Percentiles rank a stretch among this genome's conserved stretches.
These are phyloP conservation scores for Ruditapes philippinarum DNA, from an alignment of 1,140 invertebrate genomes.

Conservation along the genomic window DNA sequence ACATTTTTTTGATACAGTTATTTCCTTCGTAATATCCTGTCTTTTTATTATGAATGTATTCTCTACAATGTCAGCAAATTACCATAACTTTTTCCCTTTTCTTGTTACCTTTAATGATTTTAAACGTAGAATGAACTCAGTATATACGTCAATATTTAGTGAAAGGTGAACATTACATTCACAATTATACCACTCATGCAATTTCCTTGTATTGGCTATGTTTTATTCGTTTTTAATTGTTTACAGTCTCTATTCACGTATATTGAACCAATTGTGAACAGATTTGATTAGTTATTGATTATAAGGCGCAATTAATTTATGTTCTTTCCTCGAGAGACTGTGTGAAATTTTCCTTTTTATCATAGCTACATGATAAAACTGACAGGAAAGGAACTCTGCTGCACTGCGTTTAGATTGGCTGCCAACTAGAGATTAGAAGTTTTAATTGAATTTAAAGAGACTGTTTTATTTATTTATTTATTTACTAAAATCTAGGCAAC, in stretches of 20 bases:
- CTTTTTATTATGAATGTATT: neutral
- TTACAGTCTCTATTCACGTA: constrained; percentile 11
- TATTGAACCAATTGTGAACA: neutral
- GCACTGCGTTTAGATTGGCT: too few species aligned
- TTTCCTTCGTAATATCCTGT: neutral
- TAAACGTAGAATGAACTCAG: neutral
- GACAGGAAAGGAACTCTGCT: too few species aligned
- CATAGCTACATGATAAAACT: too few species aligned
- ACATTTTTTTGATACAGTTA: neutral
- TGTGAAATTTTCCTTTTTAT: too few species aligned
- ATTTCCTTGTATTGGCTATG: neutral
- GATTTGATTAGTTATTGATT: constrained; percentile 24
- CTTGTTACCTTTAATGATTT: neutral
- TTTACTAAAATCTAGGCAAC: too few species aligned
- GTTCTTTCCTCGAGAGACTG: neutral
- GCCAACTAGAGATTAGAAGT: too few species aligned
- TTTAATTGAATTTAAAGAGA: too few species aligned
- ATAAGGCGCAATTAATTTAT: neutral
- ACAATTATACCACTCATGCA: neutral
- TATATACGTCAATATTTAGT: neutral
- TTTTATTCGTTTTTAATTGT: neutral
- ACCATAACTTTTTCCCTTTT: neutral
- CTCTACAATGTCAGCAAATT: neutral
- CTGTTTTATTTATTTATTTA: too few species aligned
- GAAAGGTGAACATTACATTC: neutral